Evolutionary conservation across 2,888 invertebrate species (phyloP).

Genomic region (Macrosiphum euphorbiae): DNA sequence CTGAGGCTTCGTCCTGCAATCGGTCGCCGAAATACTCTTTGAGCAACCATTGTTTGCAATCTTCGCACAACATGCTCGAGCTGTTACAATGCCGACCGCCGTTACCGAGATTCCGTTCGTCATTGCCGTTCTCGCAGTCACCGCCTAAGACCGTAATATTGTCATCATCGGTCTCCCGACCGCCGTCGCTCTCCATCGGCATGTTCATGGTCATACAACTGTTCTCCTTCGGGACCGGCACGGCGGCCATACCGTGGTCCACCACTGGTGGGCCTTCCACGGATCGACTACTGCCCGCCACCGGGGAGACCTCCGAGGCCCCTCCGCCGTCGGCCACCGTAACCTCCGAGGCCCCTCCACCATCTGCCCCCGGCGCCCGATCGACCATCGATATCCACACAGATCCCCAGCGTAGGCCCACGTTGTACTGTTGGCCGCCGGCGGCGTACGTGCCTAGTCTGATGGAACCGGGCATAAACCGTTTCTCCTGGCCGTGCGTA

Average conservation of each 20-base stretch:
- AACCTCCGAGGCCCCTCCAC: background rate
- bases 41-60: background rate
- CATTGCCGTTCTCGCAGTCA: background rate
- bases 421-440: background rate
- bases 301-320: background rate
- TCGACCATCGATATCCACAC: conserved; percentile 24
- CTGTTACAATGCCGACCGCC: background rate
- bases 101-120: background rate
- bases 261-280: background rate
- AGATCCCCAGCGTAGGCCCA: background rate
- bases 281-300: too few species aligned
- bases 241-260: too few species aligned
- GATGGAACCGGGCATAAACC: conserved; percentile 3
- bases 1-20: background rate
- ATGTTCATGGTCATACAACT: too few species aligned
- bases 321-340: background rate
- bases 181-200: too few species aligned
- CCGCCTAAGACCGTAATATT: background rate
- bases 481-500: background rate
- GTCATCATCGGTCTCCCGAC: background rate
- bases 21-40: background rate
- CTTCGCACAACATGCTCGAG: background rate
- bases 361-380: background rate
- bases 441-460: conserved; percentile 14
- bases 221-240: background rate